Base-by-base conservation (phyloP, 2,888 invertebrate species). In the Anaspis maculata region DNA sequence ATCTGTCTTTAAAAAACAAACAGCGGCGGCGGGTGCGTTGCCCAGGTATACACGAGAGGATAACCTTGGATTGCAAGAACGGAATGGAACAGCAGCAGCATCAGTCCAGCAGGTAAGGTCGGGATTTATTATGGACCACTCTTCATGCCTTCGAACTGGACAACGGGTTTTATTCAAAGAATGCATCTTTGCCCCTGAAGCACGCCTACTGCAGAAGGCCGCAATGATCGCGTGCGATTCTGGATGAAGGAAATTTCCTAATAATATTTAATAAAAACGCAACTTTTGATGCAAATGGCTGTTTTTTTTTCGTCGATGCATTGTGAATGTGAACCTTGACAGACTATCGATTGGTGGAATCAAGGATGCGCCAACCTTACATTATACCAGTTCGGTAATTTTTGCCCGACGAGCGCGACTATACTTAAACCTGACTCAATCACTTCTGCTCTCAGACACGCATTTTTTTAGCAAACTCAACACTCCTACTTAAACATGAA, bases 21-120 rank as follows among this genome's bases (percentile, higher is more conserved):
- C 48, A n/a, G n/a, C n/a, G 43, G 41, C 45, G 46, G 42, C 46
- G 54, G 51, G 54, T 54, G 54, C 58, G 53, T 52, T 57, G 56
- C 48, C 56, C 57, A 59, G 54, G 54, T 57, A n/a, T n/a, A n/a
- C n/a, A 58, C 45, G 52, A 48, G 52, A 49, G 48, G 49, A 49
- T 54, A 60, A 59, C 60, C 60, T 60, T 60, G 60, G 56, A 44
- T 45, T 34, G 51, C 54, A 54, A 59, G 56, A 57, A 59, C 56
- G 57, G 56, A 54, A 48, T n/a, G n/a, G n/a, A n/a, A n/a, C n/a
- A n/a, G n/a, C n/a, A n/a, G n/a, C 49, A 52, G 48, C 56, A 44
- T 46, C 51, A 34, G 44, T 49, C 57, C 54, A n/a, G 56, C 54
- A 57, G 59, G 55, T 57, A 55, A 39, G 35, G 35, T 39, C 39